These are phyloP conservation scores for Oxycera nigricornis DNA, from an alignment of 2,888 invertebrate genomes.

Conservation along the genomic window DNA sequence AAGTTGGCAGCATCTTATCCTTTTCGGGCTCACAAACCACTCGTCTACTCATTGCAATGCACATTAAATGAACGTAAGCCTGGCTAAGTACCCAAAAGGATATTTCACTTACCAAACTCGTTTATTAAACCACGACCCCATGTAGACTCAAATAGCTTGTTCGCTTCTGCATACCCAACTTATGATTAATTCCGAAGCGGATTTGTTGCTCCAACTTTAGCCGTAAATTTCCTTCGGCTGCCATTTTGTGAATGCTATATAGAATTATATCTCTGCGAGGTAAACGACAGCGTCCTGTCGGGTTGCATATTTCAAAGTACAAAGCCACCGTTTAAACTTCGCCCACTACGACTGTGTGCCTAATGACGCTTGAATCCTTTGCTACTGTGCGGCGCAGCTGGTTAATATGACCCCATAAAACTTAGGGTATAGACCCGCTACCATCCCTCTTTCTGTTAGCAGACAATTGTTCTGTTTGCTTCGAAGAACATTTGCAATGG, in stretches of 20 bases:
- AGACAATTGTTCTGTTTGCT: not conserved
- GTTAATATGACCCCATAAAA: constrained; percentile 14
- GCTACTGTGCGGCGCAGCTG: not conserved
- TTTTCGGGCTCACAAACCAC: not conserved
- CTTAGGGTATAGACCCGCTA: not conserved
- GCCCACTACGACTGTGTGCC: not conserved
- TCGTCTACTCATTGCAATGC: not conserved
- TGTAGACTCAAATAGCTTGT: not conserved
- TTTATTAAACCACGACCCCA: not conserved
- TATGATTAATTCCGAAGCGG: not conserved
- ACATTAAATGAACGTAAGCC: not conserved
- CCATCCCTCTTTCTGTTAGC: constrained; percentile 11
- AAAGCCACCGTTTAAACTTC: not conserved
- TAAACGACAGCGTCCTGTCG: not conserved
- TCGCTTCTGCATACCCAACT: not conserved
- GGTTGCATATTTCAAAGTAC: not conserved
- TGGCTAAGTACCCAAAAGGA: not conserved
- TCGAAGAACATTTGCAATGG: not conserved
- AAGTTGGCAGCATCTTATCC: not conserved
- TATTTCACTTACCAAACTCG: not conserved
- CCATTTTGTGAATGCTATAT: not conserved
- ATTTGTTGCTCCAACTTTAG: not conserved
- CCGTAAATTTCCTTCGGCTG: not conserved
- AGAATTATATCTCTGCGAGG: not conserved
- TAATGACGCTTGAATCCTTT: not conserved